Base-by-base conservation (phyloP, 2,888 invertebrate species). In the Branchinecta sandiegonensis region DNA sequence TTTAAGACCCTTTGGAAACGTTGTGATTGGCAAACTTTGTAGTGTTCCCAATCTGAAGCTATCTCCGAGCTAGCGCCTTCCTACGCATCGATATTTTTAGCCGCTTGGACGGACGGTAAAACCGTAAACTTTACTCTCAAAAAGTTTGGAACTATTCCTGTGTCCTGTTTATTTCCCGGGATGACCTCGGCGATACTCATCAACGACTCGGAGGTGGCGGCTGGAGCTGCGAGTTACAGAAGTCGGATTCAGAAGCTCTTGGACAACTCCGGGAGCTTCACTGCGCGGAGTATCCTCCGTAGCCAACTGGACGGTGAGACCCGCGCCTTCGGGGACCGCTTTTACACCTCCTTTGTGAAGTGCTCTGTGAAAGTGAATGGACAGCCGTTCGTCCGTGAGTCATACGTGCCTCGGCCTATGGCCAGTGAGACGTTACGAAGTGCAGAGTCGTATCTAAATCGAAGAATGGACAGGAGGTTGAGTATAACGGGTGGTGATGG, bases 51-150 rank as follows among this genome's bases (percentile, higher is more conserved):
- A 37, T 37, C 37, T 37, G 37, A 37, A 37, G 37, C 37, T 37
- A 37, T 37, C 37, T 0, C 37, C 6, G 37, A 37, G 37, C 37
- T 37, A 56, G 56, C 13, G n/a, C 17, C 56, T n/a, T 56, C 56
- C 56, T 56, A 56, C 56, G 56, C 56, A 56, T 37, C 13, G 56
- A n/a, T 56, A 56, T 56, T 56, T 56, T 56, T 56, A 56, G 56
- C 56, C 17, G 56, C 17, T 56, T 56, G 14, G 14, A n/a, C 17
- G 56, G 56, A n/a, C 56, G 13, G 4, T 13, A 56, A 56, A 17
- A n/a, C 13, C n/a, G 56, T 56, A 17, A 56, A 56, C 13, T 17
- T 56, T 56, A 56, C 56, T 56, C 56, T 17, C 13, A 56, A 56
- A 56, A 56, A 13, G 56, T 17, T 4, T 37, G 37, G 37, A 37